These are phyloP conservation scores for Helogale parvula DNA, from an alignment of 2,113 vertebrate genomes.

Conservation along the genomic window DNA sequence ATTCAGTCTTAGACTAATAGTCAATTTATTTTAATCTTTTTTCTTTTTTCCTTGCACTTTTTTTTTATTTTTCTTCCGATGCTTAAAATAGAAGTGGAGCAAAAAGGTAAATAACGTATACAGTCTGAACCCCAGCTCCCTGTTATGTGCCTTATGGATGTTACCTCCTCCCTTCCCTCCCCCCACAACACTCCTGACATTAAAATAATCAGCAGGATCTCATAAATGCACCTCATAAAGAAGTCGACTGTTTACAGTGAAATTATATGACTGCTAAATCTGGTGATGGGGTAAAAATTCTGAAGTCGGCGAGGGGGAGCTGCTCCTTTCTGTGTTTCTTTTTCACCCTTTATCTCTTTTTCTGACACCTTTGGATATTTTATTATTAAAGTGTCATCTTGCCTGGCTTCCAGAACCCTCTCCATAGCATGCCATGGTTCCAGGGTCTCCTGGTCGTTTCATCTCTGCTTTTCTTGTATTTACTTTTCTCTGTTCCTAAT, in stretches of 20 bases:
- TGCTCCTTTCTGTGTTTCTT: constrained; percentile 85
- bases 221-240: constrained; percentile 88
- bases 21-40: constrained; percentile 99
- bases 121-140: constrained; percentile 97
- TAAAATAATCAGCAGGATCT: constrained; percentile 91
- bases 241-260: constrained; percentile 90
- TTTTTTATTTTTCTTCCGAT: constrained; percentile 98
- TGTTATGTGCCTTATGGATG: constrained; percentile 99
- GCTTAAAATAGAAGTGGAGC: constrained; percentile 99
- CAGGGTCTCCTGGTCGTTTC: constrained; percentile 92
- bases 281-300: constrained; percentile 92
- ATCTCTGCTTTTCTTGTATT: constrained; percentile 91
- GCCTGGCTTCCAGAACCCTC: constrained; percentile 95
- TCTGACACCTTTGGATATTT: constrained; percentile 91
- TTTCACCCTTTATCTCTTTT: constrained; percentile 86
- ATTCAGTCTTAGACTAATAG: constrained; percentile 95
- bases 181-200: constrained; percentile 89
- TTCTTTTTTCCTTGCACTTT: constrained; percentile 96
- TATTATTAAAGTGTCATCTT: constrained; percentile 93
- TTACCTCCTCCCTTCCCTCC: constrained; percentile 91
- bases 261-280: constrained; percentile 89
- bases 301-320: constrained; percentile 77
- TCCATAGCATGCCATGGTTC: constrained; percentile 98
- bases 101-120: constrained; percentile 99
- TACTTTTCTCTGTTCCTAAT: constrained; percentile 86